Base-by-base conservation (phyloP, 2,797 vertebrate species). In the Nannoperca obscura region DNA sequence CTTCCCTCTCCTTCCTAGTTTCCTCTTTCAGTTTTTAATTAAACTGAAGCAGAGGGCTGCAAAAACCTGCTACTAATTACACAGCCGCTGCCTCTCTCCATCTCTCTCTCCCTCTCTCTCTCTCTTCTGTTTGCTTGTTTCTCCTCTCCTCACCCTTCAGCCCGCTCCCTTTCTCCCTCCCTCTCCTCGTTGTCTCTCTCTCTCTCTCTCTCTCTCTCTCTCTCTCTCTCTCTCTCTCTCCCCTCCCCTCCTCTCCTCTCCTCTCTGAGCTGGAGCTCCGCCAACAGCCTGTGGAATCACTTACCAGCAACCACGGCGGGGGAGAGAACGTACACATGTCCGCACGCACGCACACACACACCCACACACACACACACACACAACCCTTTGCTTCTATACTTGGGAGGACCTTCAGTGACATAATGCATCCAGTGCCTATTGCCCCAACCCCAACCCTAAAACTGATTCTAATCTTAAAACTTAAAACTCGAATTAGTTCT, bases 241-340 rank as follows among this genome's bases (percentile, higher is more conserved):
- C 75, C 54, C 64, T 74, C 68, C 66, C 34, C 64, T 72, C 64
- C 72, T 77, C 73, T 60, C 66, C 66, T 32, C 65, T 73, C 53
- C 38, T 50, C 68, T 76, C 90, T 76, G 69, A 8, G 66, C 88
- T 92, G 92, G 91, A 91, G 77, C 75, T 57, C 77, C 7, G 90
- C 94, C 94, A 94, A 90, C 93, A 88, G 92, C 91, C 94, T 93
- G 93, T 94, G 89, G 92, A 93, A 94, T 92, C 90, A 92, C 86
- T 93, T 92, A 93, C 89, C 84, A 81, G 80, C 86, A 63, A 83
- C 77, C 84, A 81, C 89, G 40, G 71, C 46, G 65, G 85, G 88
- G 38, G 61, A 83, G 74, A 71, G 75, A 60, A 78, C 30, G 57
- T 71, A 61, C 76, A 81, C 74, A 83, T 72, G 71, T 79, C 44